Conservation (phyloP, 1,140 invertebrate genomes). For the Apis mellifera region DNA sequence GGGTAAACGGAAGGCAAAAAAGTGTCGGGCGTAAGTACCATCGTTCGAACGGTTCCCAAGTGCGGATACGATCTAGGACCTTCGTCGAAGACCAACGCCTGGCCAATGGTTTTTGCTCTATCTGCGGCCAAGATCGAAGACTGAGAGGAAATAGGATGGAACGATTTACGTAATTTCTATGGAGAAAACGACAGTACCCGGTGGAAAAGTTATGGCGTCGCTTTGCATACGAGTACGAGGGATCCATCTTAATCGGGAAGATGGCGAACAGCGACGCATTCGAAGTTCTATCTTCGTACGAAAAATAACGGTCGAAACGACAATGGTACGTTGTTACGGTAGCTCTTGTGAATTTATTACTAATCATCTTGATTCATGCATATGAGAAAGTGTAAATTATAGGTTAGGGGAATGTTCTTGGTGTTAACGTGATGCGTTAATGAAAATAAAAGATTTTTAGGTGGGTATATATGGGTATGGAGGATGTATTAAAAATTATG, state of each 20-base stretch:
- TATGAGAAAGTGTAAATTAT: not conserved
- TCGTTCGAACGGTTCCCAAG: constrained; percentile 39
- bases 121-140: constrained; percentile 47
- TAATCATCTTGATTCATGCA: not conserved
- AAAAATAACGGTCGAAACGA: constrained; percentile 12
- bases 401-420: not conserved
- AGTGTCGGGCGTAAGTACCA: constrained; percentile 22
- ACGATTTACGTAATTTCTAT: constrained; percentile 66
- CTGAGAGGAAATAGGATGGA: constrained; percentile 6
- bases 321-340: not conserved
- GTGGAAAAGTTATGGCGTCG: constrained; percentile 34
- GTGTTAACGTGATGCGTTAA: not conserved
- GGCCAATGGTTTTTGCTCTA: constrained; percentile 29
- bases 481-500: too few relatives aligned
- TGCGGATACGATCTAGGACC: constrained; percentile 62
- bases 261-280: constrained; percentile 22
- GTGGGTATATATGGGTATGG: not conserved
- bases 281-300: not conserved
- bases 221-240: constrained; percentile 64
- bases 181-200: constrained; percentile 31
- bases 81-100: constrained; percentile 9
- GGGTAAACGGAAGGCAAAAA: constrained; percentile 31
- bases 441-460: not conserved
- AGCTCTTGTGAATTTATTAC: not conserved
- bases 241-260: constrained; percentile 61